These are phyloP conservation scores for Coptodon bakossiorum DNA, from an alignment of 2,113 vertebrate genomes.

Conservation along the genomic window DNA sequence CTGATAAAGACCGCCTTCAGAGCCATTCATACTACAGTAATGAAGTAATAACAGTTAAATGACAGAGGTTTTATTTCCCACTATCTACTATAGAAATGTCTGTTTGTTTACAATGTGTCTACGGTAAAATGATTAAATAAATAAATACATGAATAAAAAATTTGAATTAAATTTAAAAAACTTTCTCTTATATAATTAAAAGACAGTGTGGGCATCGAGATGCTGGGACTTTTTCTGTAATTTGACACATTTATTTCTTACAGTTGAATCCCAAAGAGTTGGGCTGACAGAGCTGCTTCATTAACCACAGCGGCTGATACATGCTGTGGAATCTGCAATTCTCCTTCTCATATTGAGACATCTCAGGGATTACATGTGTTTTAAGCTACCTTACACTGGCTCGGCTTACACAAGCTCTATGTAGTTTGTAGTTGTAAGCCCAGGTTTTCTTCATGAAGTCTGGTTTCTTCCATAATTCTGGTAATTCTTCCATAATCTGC, in stretches of 20 bases:
- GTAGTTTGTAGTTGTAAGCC: neutral
- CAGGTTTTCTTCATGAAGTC: neutral
- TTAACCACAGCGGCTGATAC: neutral
- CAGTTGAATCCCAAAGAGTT: neutral
- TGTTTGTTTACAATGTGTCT: neutral
- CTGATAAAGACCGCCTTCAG: neutral
- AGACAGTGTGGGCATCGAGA: neutral
- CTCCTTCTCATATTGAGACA: neutral
- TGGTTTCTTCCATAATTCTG: neutral
- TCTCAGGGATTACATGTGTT: neutral
- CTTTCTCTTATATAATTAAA: neutral
- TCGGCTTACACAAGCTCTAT: fast-evolving
- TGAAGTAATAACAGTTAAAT: neutral
- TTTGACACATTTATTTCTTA: neutral
- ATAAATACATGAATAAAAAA: neutral
- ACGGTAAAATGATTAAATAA: fast-evolving
- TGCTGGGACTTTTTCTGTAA: neutral
- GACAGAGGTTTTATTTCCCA: neutral
- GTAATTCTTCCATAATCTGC: neutral
- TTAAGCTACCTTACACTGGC: neutral
- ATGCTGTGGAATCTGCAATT: neutral
- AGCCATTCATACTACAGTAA: neutral
- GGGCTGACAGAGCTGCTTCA: neutral
- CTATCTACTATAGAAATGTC: fast-evolving
- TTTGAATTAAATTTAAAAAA: fast-evolving